Evolutionary conservation across 2,113 vertebrate genomes (phyloP), one percentile per base, ranked within the genome.

Genomic region (Lonchura striata): DNA sequence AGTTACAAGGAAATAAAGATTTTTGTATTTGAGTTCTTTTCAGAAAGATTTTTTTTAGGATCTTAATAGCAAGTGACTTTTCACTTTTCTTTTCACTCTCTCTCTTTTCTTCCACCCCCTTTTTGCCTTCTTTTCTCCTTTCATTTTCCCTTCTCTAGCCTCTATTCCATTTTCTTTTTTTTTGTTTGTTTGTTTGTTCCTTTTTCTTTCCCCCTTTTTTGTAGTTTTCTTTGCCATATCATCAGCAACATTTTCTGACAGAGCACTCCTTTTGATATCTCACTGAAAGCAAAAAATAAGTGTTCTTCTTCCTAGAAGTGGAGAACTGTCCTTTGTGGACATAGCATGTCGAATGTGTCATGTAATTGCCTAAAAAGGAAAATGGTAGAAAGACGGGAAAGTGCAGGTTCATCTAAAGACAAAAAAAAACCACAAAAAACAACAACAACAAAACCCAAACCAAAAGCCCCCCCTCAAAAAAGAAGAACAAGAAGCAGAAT

Each of bases 51-150:
- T 46, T 68, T 80, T 79, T 53, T 28, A 44, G 4, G 7, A 35
- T 47, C 11, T 20, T 63, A 79, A 16, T 30, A 5, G 7, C 7
- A 76, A 84, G 42, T 20, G 0, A 44, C 66, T 72, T 82, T 72
- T 47, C 30, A 42, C 25, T 49, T 53, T 54, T 28, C 14, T 42
- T 64, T 28, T 27, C 39, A 37, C 5, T 3, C 1, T 21, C 17
- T 37, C 12, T 15, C 9, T 31, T 63, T 31, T 18, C 9, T n/a
- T 15, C 12, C 12, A 4, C 9, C 3, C 17, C 6, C 1, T 18
- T 52, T 83, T 28, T 33, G 2, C 8, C 5, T 39, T 21, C 10
- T n/a, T 10, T 33, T 33, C 3, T 17, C 1, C 7, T 3, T 35
- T 18, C 2, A 37, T 52, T 71, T 59, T 53, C 18, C 22, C 15